A percentile compares a stretch with the other conserved stretches of the same genome.
phyloP scores from a whole-genome alignment of 2,797 vertebrate genomes.

The Tokudaia muenninki region DNA sequence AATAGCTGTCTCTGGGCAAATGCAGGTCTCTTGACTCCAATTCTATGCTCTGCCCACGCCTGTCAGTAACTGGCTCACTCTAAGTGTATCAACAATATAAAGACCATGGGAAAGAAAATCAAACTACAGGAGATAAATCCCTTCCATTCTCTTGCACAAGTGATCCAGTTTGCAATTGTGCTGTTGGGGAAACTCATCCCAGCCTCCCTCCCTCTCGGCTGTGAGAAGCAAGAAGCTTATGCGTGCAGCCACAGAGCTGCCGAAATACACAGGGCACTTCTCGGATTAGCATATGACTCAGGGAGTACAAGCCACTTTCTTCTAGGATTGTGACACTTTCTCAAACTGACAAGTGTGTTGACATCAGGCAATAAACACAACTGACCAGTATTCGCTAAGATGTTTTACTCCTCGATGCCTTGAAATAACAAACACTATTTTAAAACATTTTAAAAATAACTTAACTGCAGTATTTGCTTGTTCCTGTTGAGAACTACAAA shows the following conservation, averaged over 20 bases:
- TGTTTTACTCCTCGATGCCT: constrained; percentile 85
- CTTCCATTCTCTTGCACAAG: not conserved
- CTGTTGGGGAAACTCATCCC: not conserved
- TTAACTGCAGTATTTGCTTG: constrained; percentile 87
- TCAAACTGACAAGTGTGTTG: constrained; percentile 82
- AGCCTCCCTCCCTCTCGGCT: constrained; percentile 47
- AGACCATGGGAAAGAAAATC: not conserved
- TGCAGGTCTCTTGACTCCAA: not conserved
- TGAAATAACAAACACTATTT: constrained; percentile 89
- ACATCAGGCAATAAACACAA: constrained; percentile 87
- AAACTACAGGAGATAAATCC: constrained; percentile 7
- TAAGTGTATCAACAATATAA: constrained; percentile 54
- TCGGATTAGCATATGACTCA: constrained; percentile 79
- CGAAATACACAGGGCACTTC: constrained; percentile 33
- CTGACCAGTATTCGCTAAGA: constrained; percentile 81
- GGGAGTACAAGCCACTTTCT: constrained; percentile 62
- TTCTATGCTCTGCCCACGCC: not conserved
- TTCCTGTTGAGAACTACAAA: constrained; percentile 84
- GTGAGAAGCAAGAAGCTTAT: not conserved
- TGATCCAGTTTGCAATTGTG: constrained; percentile 10
- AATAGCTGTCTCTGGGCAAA: constrained; percentile 35
- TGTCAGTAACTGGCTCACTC: not conserved
- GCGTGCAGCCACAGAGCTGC: not conserved
- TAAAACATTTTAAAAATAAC: constrained; percentile 88
- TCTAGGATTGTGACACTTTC: constrained; percentile 80